phyloP scores from a whole-genome alignment of 2,797 vertebrate species.

The Kryptolebias ocellatus region DNA sequence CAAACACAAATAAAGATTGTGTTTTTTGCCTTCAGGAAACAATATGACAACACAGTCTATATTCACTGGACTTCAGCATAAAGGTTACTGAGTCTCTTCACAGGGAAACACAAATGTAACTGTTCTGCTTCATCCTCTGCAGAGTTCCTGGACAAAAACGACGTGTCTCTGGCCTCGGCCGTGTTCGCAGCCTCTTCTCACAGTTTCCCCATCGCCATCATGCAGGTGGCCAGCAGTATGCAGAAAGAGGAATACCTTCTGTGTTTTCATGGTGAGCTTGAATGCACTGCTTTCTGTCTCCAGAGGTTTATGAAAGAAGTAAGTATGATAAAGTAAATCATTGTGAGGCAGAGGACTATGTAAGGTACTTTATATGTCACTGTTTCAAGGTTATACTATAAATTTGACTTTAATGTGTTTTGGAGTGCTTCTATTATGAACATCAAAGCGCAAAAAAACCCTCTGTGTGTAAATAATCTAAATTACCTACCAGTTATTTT shows the following conservation, averaged over 20 bases:
- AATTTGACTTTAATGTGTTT: no score
- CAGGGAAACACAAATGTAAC: background rate
- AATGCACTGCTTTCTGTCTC: background rate
- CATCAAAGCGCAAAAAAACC: no score
- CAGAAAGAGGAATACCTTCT: slow-evolving; percentile 97
- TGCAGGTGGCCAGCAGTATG: slow-evolving; percentile 90
- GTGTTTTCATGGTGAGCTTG: slow-evolving; percentile 91
- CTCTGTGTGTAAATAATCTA: no score
- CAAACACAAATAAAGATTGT: background rate
- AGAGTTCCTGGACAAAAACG: slow-evolving; percentile 99
- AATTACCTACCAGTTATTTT: no score
- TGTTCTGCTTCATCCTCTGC: slow-evolving; percentile 15
- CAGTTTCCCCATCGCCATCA: slow-evolving; percentile 96
- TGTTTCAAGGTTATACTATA: no score
- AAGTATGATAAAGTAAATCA: background rate
- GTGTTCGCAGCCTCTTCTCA: slow-evolving; percentile 94
- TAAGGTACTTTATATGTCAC: no score
- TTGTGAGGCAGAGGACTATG: no score
- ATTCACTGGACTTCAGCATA: background rate
- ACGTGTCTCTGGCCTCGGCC: slow-evolving; percentile 92
- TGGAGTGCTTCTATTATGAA: no score
- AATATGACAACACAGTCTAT: background rate
- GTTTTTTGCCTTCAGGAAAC: background rate
- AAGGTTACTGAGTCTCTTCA: background rate
- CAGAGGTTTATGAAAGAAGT: background rate